Percentiles rank a stretch among this genome's conserved stretches.
Evolutionary conservation across 2,113 vertebrate genomes (phyloP).

Genomic region (Benitochromis conjunctus): DNA sequence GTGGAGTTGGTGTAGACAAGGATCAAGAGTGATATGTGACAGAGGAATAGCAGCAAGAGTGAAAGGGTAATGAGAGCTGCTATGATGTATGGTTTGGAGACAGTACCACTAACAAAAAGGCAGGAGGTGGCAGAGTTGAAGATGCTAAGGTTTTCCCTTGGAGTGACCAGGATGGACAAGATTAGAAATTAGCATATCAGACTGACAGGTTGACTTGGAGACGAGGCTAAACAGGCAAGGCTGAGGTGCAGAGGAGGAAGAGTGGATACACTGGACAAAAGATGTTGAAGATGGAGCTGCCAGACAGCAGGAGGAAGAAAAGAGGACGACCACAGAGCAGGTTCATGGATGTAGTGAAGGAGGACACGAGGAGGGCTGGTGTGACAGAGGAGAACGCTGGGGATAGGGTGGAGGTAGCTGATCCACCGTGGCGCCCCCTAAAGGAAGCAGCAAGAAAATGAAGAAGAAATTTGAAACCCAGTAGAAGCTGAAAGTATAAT

Average conservation of each 20-base stretch:
- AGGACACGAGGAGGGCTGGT: rapidly evolving
- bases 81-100: neutral
- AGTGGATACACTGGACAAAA: neutral
- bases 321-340: neutral
- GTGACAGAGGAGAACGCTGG: neutral
- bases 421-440: neutral
- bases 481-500: neutral
- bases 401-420: neutral
- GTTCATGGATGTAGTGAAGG: neutral
- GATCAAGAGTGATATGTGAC: too few relatives aligned
- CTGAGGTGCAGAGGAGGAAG: neutral
- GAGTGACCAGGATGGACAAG: rapidly evolving
- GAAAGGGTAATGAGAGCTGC: neutral
- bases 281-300: neutral
- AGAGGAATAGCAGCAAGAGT: neutral
- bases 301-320: neutral
- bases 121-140: rapidly evolving
- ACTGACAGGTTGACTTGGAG: neutral
- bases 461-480: neutral
- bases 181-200: neutral
- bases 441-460: neutral
- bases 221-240: neutral
- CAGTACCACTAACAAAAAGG: neutral
- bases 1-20: neutral
- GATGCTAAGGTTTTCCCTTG: neutral